Conservation (phyloP, 2,113 vertebrate species). For the Notarius lentiginosus region DNA sequence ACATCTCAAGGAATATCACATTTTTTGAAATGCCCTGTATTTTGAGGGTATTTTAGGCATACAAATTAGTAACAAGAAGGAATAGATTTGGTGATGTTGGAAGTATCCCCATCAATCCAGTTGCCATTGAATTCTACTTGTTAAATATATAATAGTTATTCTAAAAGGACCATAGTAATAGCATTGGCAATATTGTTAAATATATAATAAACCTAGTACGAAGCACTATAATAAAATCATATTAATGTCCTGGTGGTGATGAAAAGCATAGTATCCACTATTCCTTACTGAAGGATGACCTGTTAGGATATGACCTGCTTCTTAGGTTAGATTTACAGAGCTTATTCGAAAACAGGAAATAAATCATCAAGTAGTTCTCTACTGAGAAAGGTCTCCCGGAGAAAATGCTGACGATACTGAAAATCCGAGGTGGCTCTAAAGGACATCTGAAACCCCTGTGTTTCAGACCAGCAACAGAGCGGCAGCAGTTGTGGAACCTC, state of each 20-base stretch:
- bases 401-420: slow-evolving; percentile 6
- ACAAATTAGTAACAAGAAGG: not conserved
- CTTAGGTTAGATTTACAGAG: not conserved
- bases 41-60: not conserved
- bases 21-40: not conserved
- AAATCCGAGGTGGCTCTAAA: not conserved
- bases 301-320: not conserved
- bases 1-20: no score
- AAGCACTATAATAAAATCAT: not conserved
- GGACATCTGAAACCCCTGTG: slow-evolving; percentile 5
- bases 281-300: not conserved
- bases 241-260: not conserved
- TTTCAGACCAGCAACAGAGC: not conserved
- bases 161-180: not conserved
- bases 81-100: not conserved
- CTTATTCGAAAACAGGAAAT: slow-evolving; percentile 5
- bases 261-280: not conserved
- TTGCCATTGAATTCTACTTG: not conserved
- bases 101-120: not conserved
- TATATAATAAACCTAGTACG: not conserved
- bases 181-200: not conserved
- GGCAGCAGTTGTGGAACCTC: not conserved
- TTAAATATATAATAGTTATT: not conserved
- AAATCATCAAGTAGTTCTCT: not conserved
- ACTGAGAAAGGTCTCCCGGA: not conserved